These are phyloP conservation scores for Oreohelix idahoensis DNA, from an alignment of 1,140 invertebrate species.

Conservation along the genomic window DNA sequence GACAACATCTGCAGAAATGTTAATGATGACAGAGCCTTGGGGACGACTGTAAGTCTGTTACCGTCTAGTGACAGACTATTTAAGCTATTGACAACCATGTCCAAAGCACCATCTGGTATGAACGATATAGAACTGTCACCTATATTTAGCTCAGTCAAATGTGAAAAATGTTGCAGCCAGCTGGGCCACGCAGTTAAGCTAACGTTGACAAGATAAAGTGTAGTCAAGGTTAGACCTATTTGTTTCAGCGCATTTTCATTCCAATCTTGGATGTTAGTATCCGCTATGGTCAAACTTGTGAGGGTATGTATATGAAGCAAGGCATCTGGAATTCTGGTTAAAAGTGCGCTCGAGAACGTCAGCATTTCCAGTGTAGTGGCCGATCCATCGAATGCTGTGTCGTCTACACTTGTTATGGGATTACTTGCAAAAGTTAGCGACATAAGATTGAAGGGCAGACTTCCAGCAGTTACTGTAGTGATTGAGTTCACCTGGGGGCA, in stretches of 20 bases:
- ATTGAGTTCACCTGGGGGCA: neutral
- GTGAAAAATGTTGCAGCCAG: neutral
- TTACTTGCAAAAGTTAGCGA: neutral
- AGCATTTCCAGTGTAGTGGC: neutral
- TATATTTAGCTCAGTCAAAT: neutral
- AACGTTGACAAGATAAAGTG: neutral
- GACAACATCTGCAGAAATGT: neutral
- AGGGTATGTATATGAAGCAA: neutral
- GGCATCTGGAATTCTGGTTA: neutral
- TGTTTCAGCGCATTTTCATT: neutral
- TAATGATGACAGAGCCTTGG: neutral
- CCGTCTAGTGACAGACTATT: neutral
- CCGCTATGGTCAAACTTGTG: neutral
- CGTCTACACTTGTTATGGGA: neutral
- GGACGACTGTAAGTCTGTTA: neutral
- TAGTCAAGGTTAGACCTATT: neutral
- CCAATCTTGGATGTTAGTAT: neutral
- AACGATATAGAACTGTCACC: neutral
- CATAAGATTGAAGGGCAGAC: neutral
- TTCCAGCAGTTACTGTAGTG: neutral
- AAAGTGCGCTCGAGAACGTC: neutral
- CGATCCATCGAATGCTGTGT: neutral
- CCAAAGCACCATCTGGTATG: neutral
- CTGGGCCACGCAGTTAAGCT: neutral
- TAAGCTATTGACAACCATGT: neutral